Percentiles rank a stretch among this genome's conserved stretches.
Conservation (phyloP, 2,797 vertebrate species). For the Dryobates pubescens region DNA sequence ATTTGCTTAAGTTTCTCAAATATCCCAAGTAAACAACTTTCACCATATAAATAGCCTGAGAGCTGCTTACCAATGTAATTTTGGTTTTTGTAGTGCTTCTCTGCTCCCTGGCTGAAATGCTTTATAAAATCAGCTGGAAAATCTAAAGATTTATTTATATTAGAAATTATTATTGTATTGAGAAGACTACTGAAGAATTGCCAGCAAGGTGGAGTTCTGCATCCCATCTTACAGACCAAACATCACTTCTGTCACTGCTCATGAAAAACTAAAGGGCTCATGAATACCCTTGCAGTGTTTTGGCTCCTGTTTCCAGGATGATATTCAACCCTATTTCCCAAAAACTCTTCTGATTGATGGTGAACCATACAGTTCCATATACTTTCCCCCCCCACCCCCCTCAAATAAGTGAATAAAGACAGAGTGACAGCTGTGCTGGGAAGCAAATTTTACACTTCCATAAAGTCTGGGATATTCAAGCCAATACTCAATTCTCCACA, state of each 20-base stretch:
- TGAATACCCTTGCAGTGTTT: not conserved
- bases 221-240: not conserved
- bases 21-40: not conserved
- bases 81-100: not conserved
- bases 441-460: not conserved
- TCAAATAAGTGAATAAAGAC: not conserved
- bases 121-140: not conserved
- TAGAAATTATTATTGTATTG: not conserved
- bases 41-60: not conserved
- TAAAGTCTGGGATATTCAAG: not conserved
- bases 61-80: not conserved
- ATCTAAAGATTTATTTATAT: not conserved
- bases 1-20: conserved; percentile 8
- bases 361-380: not conserved
- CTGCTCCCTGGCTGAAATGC: not conserved
- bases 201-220: not conserved
- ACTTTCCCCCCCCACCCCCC: not conserved
- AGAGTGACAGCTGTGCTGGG: not conserved
- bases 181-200: not conserved
- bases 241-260: not conserved
- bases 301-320: not conserved
- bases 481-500: not conserved
- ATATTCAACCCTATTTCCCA: not conserved
- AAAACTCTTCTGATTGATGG: not conserved
- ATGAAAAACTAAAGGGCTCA: conserved; percentile 5